Base-by-base conservation (phyloP, 2,888 invertebrate species). In the Hermaeophaga mercurialis region DNA sequence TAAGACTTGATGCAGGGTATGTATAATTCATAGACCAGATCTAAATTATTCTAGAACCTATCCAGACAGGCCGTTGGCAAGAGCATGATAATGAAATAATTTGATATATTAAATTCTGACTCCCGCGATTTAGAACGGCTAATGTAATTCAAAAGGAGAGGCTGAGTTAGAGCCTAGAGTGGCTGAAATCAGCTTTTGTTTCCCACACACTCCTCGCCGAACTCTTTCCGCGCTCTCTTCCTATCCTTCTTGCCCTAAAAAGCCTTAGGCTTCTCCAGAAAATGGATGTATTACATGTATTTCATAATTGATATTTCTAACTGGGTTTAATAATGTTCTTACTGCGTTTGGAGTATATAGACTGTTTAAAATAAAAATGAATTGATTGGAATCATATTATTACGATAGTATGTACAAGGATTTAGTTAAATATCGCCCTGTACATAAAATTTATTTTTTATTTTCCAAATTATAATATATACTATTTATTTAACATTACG, bases 171-270 rank as follows among this genome's bases (percentile, higher is more conserved):
- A 33, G 60, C 56, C 56, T 56, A 48, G 56, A 57, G 62, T 57
- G 55, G 43, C 48, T 56, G 60, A 56, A 59, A 59, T 63, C 63
- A 63, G 63, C 61, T 59, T 62, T 54, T 54, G 55, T 59, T 62
- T 62, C 62, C 62, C 58, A 58, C 62, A 55, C 52, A 49, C 49
- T 24, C 48, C 38, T 54, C 48, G 34, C 52, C 34, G 53, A 50
- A 47, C 56, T 56, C 56, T 56, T 22, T 50, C 39, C 28, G 17
- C 15, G 17, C 1, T 18, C 12, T 43, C 43, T 14, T 15, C 15
- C 12, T 17, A 2, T 14, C 24, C 22, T 41, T 45, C 34, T 34
- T 58, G 36, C 45, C 55, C 50, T 19, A 31, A 39, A 45, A 61
- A 55, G 63, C 64, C 64, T 65, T 54, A 55, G 61, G 62, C 59